Percentiles rank a stretch among this genome's conserved stretches.
Conservation (phyloP, 2,888 invertebrate genomes). For the Parnassius smintheus region DNA sequence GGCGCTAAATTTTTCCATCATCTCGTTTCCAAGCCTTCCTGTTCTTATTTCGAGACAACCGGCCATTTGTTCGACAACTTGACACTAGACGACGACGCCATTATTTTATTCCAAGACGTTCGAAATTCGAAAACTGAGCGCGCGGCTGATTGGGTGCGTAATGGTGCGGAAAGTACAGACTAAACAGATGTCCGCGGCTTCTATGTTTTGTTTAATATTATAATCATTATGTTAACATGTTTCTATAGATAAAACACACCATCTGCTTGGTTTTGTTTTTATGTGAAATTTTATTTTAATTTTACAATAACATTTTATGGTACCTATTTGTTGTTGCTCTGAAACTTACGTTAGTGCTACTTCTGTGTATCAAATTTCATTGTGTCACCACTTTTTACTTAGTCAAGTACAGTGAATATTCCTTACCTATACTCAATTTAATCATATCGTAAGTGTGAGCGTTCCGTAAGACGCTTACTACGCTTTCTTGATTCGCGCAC, state of each 20-base stretch:
- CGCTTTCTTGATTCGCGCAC: too few species aligned
- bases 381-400: too few species aligned
- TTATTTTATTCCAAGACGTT: slow-evolving; percentile 58
- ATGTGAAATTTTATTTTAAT: too few species aligned
- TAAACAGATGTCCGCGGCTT: slow-evolving; percentile 60
- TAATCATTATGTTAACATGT: slow-evolving; percentile 22
- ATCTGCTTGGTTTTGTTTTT: too few species aligned
- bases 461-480: too few species aligned
- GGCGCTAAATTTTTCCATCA: slow-evolving; percentile 30
- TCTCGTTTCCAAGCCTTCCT: slow-evolving; percentile 30
- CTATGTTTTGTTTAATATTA: slow-evolving; percentile 22
- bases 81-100: slow-evolving; percentile 51
- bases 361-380: too few species aligned
- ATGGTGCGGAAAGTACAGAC: slow-evolving; percentile 73
- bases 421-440: too few species aligned
- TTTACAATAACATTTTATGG: too few species aligned
- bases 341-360: too few species aligned
- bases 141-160: slow-evolving; percentile 61
- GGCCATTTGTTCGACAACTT: slow-evolving; percentile 54
- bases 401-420: too few species aligned
- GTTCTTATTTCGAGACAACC: slow-evolving; percentile 40
- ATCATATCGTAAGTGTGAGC: too few species aligned
- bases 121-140: slow-evolving; percentile 66
- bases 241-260: slow-evolving; percentile 17
- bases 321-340: too few species aligned